Conservation (phyloP, 1,140 invertebrate genomes). For the Eurytemora carolleeae region DNA sequence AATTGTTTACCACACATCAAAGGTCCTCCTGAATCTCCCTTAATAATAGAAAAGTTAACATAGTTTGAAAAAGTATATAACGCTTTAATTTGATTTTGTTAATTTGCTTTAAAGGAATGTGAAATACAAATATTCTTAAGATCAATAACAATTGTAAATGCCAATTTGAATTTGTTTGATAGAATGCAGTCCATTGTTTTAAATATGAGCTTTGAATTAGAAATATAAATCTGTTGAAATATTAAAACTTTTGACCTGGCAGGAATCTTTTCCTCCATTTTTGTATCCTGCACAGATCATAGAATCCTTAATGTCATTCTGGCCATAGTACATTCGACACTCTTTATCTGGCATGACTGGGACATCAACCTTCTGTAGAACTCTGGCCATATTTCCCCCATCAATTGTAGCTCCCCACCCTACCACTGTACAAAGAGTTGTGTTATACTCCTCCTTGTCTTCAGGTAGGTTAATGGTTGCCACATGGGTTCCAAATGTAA, state of each 20-base stretch:
- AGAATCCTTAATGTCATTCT: constrained; percentile 15
- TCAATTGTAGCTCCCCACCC: constrained; percentile 30
- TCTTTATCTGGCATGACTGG: constrained; percentile 14
- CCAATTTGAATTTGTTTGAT: too few relatives aligned
- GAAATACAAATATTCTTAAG: too few relatives aligned
- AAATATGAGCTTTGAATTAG: too few relatives aligned
- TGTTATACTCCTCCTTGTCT: constrained; percentile 17
- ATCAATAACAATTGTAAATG: too few relatives aligned
- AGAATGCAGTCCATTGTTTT: too few relatives aligned
- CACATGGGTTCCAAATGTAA: constrained; percentile 32
- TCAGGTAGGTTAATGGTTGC: constrained; percentile 24
- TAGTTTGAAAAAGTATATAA: too few relatives aligned
- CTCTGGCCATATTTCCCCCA: constrained; percentile 6
- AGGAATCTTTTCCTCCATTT: constrained; percentile 48
- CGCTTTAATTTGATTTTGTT: too few relatives aligned
- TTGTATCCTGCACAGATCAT: constrained; percentile 51
- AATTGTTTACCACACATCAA: constrained; percentile 22
- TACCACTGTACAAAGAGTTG: constrained; percentile 24
- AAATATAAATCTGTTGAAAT: not conserved
- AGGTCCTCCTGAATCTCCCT: constrained; percentile 40
- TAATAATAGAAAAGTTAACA: too few relatives aligned
- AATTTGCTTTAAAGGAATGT: too few relatives aligned
- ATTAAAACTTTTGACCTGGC: constrained; percentile 42
- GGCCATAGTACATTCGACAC: constrained; percentile 15
- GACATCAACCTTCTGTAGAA: constrained; percentile 13